Percentiles rank a stretch among this genome's conserved stretches.
These are phyloP conservation scores for Trinorchestia longiramus DNA, from an alignment of 1,140 invertebrate genomes.

Conservation along the genomic window DNA sequence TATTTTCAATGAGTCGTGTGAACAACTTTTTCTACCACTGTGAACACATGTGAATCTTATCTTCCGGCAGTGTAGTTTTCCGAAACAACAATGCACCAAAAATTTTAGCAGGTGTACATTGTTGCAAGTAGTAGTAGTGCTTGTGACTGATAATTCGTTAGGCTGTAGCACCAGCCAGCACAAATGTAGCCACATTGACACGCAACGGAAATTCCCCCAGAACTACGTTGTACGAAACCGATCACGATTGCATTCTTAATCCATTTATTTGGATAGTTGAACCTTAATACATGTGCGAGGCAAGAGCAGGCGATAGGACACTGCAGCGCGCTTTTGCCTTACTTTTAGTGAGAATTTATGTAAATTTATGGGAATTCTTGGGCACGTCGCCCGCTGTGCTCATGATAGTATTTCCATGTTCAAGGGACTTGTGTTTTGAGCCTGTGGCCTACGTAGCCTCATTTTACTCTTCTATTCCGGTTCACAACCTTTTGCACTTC, in stretches of 20 bases:
- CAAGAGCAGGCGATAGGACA: background rate
- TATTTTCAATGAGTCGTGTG: too few relatives aligned
- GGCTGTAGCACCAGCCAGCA: too few relatives aligned
- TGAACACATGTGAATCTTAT: too few relatives aligned
- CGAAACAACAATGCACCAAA: too few relatives aligned
- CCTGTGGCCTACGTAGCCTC: background rate
- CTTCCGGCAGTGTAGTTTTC: too few relatives aligned
- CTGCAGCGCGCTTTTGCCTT: background rate
- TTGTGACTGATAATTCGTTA: too few relatives aligned
- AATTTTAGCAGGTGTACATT: too few relatives aligned
- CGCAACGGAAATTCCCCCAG: background rate
- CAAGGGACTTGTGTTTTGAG: background rate
- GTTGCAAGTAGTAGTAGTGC: too few relatives aligned
- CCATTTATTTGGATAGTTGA: background rate
- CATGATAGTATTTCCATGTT: background rate
- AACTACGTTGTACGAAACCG: background rate
- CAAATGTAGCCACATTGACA: background rate
- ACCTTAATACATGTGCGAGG: background rate
- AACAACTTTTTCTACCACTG: too few relatives aligned
- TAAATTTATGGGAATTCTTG: conserved; percentile 19
- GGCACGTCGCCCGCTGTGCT: background rate
- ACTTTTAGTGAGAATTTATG: background rate
- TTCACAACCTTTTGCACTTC: background rate
- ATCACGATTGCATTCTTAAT: background rate
- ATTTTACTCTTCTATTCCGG: background rate